Conservation (phyloP, 1,140 invertebrate species). For the Reticulitermes speratus region DNA sequence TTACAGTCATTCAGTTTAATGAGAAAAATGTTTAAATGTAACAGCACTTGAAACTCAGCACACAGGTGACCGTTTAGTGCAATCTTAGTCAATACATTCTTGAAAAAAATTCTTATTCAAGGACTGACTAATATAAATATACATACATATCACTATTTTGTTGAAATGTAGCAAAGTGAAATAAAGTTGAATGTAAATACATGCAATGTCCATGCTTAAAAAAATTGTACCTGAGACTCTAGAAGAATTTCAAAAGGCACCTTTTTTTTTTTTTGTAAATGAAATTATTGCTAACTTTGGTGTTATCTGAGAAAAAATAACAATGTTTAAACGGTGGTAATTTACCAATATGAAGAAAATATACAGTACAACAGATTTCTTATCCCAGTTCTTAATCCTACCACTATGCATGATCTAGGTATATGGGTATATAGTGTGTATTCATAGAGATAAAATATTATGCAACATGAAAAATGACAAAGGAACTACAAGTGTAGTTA, state of each 20-base stretch:
- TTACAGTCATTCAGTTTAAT: neutral
- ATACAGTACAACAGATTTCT: neutral
- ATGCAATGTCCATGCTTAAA: neutral
- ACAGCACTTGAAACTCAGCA: neutral
- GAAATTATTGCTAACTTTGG: neutral
- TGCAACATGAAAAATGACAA: conserved; percentile 12
- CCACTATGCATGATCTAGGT: neutral
- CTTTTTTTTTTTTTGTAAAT: neutral
- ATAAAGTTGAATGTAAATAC: neutral
- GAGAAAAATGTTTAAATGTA: neutral
- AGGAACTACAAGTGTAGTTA: neutral
- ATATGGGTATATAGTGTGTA: neutral
- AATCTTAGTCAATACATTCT: neutral
- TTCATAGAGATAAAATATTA: neutral
- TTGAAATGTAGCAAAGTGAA: neutral
- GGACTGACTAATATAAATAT: neutral
- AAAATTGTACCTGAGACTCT: neutral
- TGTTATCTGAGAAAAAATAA: neutral
- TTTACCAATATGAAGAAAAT: neutral
- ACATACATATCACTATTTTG: neutral
- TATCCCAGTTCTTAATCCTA: neutral
- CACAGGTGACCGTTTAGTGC: neutral
- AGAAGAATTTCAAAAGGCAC: neutral
- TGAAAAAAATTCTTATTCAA: neutral
- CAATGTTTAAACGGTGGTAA: neutral